Percentiles rank a stretch among this genome's conserved stretches.
phyloP scores from a whole-genome alignment of 2,113 vertebrate species.

The Apaloderma vittatum region DNA sequence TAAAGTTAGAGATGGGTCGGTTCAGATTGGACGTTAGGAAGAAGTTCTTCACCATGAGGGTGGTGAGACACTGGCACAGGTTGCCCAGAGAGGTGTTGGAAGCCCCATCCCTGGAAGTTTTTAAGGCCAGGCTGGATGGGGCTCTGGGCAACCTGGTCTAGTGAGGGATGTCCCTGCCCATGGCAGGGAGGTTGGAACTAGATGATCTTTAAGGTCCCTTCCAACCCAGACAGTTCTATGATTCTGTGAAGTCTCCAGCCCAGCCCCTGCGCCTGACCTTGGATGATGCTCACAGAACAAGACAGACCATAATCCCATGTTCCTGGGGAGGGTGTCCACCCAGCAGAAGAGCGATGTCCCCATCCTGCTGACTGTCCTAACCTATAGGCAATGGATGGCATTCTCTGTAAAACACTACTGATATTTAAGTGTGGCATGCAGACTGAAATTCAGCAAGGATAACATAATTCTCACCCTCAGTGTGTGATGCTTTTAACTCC shows the following conservation, averaged over 20 bases:
- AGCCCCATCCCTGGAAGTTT: too few relatives aligned
- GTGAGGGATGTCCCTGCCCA: too few relatives aligned
- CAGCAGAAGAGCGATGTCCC: background rate
- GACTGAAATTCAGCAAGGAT: background rate
- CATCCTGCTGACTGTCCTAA: background rate
- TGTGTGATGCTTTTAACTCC: background rate
- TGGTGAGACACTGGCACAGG: too few relatives aligned
- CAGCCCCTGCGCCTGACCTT: background rate
- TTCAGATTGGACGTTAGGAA: too few relatives aligned
- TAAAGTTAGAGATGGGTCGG: too few relatives aligned
- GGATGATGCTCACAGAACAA: background rate
- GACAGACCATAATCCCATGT: fast-evolving
- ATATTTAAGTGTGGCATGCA: background rate
- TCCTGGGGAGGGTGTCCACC: background rate
- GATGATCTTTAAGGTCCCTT: too few relatives aligned
- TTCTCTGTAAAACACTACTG: background rate
- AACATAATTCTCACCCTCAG: fast-evolving
- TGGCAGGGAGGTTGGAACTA: too few relatives aligned
- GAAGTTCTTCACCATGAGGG: too few relatives aligned
- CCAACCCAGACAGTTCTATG: too few relatives aligned
- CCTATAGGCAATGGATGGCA: background rate
- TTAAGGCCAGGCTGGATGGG: too few relatives aligned
- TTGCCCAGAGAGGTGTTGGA: too few relatives aligned
- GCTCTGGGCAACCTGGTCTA: too few relatives aligned
- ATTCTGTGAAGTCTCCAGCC: background rate